These are phyloP conservation scores for Cyanoramphus novaezelandiae DNA, from an alignment of 2,113 vertebrate genomes.

Conservation along the genomic window DNA sequence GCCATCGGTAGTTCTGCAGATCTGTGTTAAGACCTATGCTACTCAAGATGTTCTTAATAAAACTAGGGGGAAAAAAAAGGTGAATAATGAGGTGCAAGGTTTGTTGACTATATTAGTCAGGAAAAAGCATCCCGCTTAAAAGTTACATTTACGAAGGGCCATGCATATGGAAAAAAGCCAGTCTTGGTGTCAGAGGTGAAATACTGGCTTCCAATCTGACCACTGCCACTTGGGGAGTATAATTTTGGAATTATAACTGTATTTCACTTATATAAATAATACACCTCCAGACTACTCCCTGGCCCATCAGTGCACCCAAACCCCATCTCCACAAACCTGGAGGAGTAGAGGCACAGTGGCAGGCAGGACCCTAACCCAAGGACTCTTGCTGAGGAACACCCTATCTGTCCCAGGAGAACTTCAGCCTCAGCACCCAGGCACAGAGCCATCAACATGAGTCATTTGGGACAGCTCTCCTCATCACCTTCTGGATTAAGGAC, in stretches of 20 bases:
- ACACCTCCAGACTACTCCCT: neutral
- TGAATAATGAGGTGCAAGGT: neutral
- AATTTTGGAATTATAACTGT: neutral
- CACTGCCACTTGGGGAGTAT: neutral
- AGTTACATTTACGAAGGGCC: neutral
- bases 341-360: neutral
- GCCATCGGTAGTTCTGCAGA: neutral
- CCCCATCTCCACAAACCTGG: neutral
- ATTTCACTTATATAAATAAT: neutral
- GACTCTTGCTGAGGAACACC: neutral
- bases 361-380: neutral
- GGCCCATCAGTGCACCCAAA: neutral
- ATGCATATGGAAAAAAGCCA: neutral
- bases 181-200: neutral
- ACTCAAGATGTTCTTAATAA: neutral
- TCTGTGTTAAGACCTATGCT: neutral
- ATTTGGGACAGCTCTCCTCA: accelerated
- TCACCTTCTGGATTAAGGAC: neutral
- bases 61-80: neutral
- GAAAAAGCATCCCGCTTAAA: neutral
- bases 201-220: neutral
- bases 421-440: neutral
- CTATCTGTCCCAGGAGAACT: neutral
- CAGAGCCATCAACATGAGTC: neutral
- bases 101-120: neutral